Evolutionary conservation across 2,113 vertebrate species (phyloP).

Genomic region (Oreocharis arfaki): DNA sequence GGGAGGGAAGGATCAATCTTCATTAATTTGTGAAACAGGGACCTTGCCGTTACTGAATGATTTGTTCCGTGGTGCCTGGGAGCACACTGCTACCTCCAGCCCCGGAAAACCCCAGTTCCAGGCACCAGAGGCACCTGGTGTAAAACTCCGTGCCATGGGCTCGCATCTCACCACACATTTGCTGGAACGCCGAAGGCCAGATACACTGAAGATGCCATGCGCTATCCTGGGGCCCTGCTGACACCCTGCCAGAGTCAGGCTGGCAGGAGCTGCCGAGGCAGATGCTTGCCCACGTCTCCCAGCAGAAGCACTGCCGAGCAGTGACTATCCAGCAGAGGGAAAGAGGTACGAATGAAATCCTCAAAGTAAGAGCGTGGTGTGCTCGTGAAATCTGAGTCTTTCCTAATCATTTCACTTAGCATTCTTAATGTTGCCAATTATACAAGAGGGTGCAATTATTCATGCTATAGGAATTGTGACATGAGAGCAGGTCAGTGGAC

Average conservation of each 20-base stretch:
- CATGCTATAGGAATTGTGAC: slow-evolving; percentile 19
- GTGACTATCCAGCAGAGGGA: not conserved
- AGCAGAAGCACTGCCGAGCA: not conserved
- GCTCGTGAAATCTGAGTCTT: not conserved
- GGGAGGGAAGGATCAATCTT: not conserved
- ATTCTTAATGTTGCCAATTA: slow-evolving; percentile 44
- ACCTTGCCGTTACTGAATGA: not conserved
- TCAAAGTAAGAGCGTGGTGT: not conserved
- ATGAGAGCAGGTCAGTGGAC: slow-evolving; percentile 33
- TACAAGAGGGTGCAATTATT: slow-evolving; percentile 38
- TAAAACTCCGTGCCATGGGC: not conserved
- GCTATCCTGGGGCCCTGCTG: not conserved
- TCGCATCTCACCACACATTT: not conserved
- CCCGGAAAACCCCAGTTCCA: not conserved
- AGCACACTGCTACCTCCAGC: not conserved
- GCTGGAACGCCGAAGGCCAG: not conserved
- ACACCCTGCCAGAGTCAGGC: slow-evolving; percentile 23
- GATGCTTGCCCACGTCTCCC: slow-evolving; percentile 19
- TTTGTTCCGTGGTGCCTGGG: not conserved
- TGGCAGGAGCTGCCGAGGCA: slow-evolving; percentile 33
- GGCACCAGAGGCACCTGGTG: not conserved
- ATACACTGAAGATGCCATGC: not conserved
- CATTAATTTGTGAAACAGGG: slow-evolving; percentile 12
- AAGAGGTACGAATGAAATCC: not conserved
- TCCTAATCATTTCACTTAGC: slow-evolving; percentile 39